Conservation (phyloP, 92 coral and sea anemone genomes). For the Actinostola sp. region DNA sequence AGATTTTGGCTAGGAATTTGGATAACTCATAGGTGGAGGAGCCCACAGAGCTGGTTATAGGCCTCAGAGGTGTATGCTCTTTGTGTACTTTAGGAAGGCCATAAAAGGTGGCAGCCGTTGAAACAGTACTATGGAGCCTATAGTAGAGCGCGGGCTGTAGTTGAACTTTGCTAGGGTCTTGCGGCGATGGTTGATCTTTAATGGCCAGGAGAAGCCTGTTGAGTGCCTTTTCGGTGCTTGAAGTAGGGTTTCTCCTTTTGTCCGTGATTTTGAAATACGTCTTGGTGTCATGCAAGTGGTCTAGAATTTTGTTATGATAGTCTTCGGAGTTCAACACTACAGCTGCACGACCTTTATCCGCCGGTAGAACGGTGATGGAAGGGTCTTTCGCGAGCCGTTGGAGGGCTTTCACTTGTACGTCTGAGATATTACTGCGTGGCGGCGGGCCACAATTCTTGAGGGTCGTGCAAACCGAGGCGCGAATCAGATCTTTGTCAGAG, state of each 20-base stretch:
- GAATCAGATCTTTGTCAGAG: too few relatives aligned
- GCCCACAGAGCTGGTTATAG: slow-evolving; percentile 31
- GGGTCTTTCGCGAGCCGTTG: too few relatives aligned
- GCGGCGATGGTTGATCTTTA: not conserved
- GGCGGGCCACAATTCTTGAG: too few relatives aligned
- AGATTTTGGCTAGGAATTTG: slow-evolving; percentile 12
- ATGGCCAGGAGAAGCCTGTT: slow-evolving; percentile 7
- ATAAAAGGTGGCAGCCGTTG: slow-evolving; percentile 30
- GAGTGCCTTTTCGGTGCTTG: slow-evolving; percentile 15
- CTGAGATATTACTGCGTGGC: too few relatives aligned
- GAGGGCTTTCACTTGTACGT: too few relatives aligned
- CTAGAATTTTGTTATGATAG: too few relatives aligned
- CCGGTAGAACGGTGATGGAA: too few relatives aligned
- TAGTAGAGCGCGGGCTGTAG: slow-evolving; percentile 7
- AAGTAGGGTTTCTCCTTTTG: slow-evolving; percentile 20
- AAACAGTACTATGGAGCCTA: slow-evolving; percentile 28
- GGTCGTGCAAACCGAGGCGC: too few relatives aligned
- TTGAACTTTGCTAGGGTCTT: slow-evolving; percentile 19
- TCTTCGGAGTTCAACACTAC: too few relatives aligned
- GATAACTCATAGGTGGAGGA: slow-evolving; percentile 9
- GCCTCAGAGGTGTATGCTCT: slow-evolving; percentile 27
- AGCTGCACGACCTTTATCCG: too few relatives aligned
- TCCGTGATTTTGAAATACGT: slow-evolving; percentile 23
- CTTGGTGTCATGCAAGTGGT: too few relatives aligned
- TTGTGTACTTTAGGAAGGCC: slow-evolving; percentile 36